These are phyloP conservation scores for Beris morrisii DNA, from an alignment of 2,888 invertebrate species.

Conservation along the genomic window DNA sequence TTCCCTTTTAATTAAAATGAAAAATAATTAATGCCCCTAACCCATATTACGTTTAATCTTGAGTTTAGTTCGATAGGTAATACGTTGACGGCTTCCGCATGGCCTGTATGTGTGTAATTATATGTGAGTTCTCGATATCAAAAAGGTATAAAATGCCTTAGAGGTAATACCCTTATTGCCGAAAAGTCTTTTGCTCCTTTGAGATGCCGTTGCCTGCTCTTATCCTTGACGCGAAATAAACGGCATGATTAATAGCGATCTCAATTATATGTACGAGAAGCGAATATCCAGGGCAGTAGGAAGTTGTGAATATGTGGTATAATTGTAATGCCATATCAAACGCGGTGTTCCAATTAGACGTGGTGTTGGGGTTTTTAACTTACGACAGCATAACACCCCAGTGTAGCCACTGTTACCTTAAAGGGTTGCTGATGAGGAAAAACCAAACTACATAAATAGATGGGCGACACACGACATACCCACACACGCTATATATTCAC, in stretches of 20 bases:
- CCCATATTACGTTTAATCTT: constrained; percentile 14
- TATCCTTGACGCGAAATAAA: constrained; percentile 5
- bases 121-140: constrained; percentile 6
- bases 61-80: constrained; percentile 12
- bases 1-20: constrained; percentile 15
- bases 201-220: neutral
- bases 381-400: neutral
- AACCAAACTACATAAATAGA: constrained; percentile 22
- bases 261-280: constrained; percentile 14
- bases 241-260: constrained; percentile 25
- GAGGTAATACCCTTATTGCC: constrained; percentile 4
- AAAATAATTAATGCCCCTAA: constrained; percentile 18
- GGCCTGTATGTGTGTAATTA: neutral
- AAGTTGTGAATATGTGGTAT: constrained; percentile 8
- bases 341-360: constrained; percentile 6
- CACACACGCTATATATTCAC: neutral
- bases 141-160: constrained; percentile 13
- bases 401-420: neutral
- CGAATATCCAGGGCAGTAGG: constrained; percentile 4
- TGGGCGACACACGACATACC: neutral
- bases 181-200: neutral
- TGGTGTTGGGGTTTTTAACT: constrained; percentile 4
- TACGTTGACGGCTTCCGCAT: neutral
- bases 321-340: neutral
- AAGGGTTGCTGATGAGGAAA: constrained; percentile 24